Percentiles rank a stretch among this genome's conserved stretches.
These are phyloP conservation scores for Carcinoscorpius rotundicauda DNA, from an alignment of 1,140 invertebrate species.

Conservation along the genomic window DNA sequence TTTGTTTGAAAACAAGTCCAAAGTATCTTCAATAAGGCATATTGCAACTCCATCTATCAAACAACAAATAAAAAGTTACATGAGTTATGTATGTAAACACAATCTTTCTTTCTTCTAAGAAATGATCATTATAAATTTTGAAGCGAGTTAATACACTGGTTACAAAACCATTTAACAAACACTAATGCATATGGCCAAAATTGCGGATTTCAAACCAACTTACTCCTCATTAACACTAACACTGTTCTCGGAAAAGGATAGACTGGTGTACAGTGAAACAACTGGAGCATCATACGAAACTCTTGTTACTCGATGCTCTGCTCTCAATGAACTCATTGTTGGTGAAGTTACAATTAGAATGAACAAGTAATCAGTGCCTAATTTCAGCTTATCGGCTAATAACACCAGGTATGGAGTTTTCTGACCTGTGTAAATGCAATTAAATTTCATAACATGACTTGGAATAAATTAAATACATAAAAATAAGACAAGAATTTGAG, in stretches of 20 bases:
- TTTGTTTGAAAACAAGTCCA: too few species aligned
- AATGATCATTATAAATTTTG: too few species aligned
- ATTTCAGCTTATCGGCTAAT: conserved; percentile 8
- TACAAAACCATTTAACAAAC: background rate
- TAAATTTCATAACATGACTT: too few species aligned
- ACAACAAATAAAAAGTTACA: too few species aligned
- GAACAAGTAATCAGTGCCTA: conserved; percentile 12
- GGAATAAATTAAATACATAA: too few species aligned
- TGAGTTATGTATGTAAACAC: too few species aligned
- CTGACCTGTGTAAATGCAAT: background rate
- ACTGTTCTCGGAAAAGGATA: conserved; percentile 6
- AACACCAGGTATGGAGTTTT: conserved; percentile 8
- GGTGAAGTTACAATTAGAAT: conserved; percentile 13
- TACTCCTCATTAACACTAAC: conserved; percentile 13
- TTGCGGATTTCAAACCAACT: background rate
- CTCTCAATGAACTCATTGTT: conserved; percentile 10
- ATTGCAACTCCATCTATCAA: too few species aligned
- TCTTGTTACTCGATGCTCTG: conserved; percentile 3
- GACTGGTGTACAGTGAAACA: conserved; percentile 14
- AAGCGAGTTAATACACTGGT: too few species aligned
- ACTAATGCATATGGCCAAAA: background rate
- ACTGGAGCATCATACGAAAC: conserved; percentile 9
- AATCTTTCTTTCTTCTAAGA: too few species aligned
- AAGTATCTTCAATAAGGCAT: too few species aligned
- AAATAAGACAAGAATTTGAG: too few species aligned